Evolutionary conservation across 1,140 invertebrate genomes (phyloP).

Genomic region (Saccostrea cuccullata): DNA sequence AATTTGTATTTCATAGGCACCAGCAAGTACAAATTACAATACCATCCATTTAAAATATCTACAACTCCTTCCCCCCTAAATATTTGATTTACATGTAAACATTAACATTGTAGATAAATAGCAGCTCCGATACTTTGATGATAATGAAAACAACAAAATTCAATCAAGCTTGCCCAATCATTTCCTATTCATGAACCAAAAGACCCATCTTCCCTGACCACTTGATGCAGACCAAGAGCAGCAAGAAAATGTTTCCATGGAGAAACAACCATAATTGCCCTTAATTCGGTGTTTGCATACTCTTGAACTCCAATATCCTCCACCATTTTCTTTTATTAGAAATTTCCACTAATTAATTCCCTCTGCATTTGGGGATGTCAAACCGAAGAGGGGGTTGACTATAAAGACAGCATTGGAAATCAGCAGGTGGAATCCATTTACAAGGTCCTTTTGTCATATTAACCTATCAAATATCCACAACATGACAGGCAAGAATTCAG

Average conservation of each 20-base stretch:
- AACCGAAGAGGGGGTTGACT: not conserved
- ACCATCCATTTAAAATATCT: no score
- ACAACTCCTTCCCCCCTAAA: no score
- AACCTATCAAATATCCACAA: constrained; percentile 18
- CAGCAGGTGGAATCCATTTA: constrained; percentile 19
- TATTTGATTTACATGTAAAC: no score
- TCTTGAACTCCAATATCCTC: constrained; percentile 10
- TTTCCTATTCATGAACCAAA: not conserved
- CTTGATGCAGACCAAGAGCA: not conserved
- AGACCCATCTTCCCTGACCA: not conserved
- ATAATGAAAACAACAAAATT: not conserved
- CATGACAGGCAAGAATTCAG: not conserved
- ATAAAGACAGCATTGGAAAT: constrained; percentile 1
- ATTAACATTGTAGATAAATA: no score
- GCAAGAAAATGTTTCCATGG: not conserved
- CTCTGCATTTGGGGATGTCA: constrained; percentile 6
- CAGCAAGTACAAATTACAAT: no score
- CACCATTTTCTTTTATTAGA: constrained; percentile 7
- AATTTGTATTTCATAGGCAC: no score
- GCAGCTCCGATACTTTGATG: not conserved
- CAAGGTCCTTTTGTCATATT: constrained; percentile 21
- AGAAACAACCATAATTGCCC: constrained; percentile 14
- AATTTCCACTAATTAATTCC: constrained; percentile 33
- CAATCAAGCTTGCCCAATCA: not conserved
- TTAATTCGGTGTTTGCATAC: constrained; percentile 4